Conservation (phyloP, 2,797 vertebrate genomes). For the Gallinago nigripennis region DNA sequence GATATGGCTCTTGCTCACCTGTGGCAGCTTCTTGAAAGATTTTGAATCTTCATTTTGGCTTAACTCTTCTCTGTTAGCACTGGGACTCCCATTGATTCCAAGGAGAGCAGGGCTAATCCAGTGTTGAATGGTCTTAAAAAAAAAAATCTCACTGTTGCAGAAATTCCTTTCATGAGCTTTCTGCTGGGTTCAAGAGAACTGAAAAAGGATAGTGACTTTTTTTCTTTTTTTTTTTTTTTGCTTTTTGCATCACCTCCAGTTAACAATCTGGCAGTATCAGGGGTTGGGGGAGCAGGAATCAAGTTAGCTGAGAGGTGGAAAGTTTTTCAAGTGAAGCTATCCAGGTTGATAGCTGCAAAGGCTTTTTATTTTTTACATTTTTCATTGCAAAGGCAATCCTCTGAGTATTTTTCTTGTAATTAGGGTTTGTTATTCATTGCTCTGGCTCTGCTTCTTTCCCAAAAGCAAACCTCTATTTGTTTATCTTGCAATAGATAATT, state of each 20-base stretch:
- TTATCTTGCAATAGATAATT: neutral
- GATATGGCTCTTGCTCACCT: neutral
- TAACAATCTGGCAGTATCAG: neutral
- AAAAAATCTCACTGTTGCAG: neutral
- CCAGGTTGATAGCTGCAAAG: neutral
- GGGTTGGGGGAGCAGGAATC: neutral
- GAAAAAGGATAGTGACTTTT: neutral
- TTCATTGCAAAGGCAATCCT: neutral
- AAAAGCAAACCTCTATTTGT: neutral
- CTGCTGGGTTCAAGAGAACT: neutral
- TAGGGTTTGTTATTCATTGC: neutral
- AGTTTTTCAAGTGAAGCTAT: neutral
- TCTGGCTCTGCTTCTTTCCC: neutral
- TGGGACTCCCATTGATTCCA: neutral
- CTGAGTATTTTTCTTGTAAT: neutral
- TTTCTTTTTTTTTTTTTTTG: neutral
- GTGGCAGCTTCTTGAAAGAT: neutral
- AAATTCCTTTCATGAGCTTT: neutral
- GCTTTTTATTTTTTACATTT: neutral
- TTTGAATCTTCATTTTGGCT: neutral
- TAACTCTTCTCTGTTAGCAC: neutral
- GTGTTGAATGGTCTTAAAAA: neutral
- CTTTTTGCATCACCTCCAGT: no score
- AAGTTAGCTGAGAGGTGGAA: no score
- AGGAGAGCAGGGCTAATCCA: neutral